phyloP scores from a whole-genome alignment of 37 sponge, comb jelly and placozoan species.

The Aplysina aerophoba region DNA sequence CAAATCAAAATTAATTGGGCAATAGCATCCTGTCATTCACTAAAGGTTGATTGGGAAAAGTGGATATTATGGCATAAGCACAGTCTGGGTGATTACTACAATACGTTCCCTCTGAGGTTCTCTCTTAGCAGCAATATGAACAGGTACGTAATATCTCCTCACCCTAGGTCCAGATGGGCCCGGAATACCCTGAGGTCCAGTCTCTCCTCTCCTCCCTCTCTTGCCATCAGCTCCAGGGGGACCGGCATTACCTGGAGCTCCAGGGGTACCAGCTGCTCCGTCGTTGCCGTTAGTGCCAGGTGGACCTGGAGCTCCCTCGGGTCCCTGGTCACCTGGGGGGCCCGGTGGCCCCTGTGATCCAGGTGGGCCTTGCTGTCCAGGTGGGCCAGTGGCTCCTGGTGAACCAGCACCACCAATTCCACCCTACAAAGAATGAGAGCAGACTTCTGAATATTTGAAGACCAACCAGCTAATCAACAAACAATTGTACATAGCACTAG shows the following conservation, averaged over 20 bases:
- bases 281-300: neutral
- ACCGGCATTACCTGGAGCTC: conserved; percentile 47
- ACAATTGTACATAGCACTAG: too few species aligned
- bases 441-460: neutral
- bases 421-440: conserved; percentile 3
- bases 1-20: neutral
- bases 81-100: too few species aligned
- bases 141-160: conserved; percentile 25
- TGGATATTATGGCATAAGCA: too few species aligned
- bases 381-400: conserved; percentile 56
- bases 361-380: conserved; percentile 57
- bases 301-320: conserved; percentile 35
- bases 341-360: conserved; percentile 54
- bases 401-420: conserved; percentile 8
- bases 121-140: neutral
- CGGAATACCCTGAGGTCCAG: conserved; percentile 45
- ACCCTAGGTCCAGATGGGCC: conserved; percentile 64
- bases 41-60: neutral
- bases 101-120: neutral
- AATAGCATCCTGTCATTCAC: neutral
- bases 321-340: conserved; percentile 35
- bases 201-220: conserved; percentile 52
- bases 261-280: conserved; percentile 31
- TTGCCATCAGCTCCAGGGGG: conserved; percentile 47
- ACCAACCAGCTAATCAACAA: too few species aligned